Percentiles rank a stretch among this genome's conserved stretches.
These are phyloP conservation scores for Capreolus pygargus DNA, from an alignment of 2,113 vertebrate genomes.

Conservation along the genomic window DNA sequence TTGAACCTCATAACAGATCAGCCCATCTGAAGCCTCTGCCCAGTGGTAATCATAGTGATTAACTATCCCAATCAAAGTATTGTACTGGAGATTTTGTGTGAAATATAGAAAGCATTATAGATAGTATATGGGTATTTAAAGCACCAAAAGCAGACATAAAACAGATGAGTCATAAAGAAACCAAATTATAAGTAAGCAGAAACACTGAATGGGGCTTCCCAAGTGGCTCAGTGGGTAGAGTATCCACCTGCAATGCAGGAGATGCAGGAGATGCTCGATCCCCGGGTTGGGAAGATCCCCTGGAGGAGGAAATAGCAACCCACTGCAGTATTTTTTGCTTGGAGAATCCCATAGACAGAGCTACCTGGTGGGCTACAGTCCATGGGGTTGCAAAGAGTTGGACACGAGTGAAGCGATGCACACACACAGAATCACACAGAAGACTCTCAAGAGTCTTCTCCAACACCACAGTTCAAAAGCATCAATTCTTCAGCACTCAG, in stretches of 20 bases:
- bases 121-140: background rate
- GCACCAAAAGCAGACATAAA: background rate
- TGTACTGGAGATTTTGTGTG: background rate
- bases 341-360: background rate
- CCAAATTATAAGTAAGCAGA: conserved; percentile 5
- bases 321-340: background rate
- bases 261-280: background rate
- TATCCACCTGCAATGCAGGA: background rate
- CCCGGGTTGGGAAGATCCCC: background rate
- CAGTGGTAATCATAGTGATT: background rate
- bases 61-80: background rate
- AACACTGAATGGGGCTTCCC: background rate
- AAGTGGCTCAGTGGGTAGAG: background rate
- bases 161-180: background rate
- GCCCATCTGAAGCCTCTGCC: background rate
- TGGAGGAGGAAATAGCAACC: background rate
- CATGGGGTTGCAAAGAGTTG: background rate
- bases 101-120: background rate
- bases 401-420: background rate
- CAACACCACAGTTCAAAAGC: background rate
- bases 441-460: background rate
- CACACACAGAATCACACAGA: background rate
- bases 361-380: background rate
- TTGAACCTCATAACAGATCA: background rate
- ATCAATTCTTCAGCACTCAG: background rate